Base-by-base conservation (phyloP, 2,888 invertebrate genomes). In the Matsumyia berberina region DNA sequence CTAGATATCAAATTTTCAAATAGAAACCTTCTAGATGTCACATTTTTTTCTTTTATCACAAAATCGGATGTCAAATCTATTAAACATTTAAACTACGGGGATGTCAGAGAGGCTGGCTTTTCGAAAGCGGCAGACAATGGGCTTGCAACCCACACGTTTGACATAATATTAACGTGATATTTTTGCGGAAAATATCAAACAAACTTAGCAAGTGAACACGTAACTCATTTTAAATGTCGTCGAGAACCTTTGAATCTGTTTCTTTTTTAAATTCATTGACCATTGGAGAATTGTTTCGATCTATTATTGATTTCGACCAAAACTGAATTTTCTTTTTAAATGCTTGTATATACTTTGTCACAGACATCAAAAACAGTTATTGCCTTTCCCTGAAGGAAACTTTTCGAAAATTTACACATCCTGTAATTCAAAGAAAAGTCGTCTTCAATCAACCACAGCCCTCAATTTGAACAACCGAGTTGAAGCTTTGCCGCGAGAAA, bases 331-430 rank as follows among this genome's bases (percentile, higher is more conserved):
- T n/a, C n/a, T n/a, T n/a, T n/a, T n/a, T n/a, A n/a, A n/a, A n/a
- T n/a, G n/a, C n/a, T n/a, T n/a, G n/a, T n/a, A n/a, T n/a, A n/a
- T n/a, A n/a, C n/a, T n/a, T n/a, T n/a, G n/a, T n/a, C n/a, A n/a
- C n/a, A n/a, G n/a, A n/a, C n/a, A n/a, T n/a, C n/a, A n/a, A n/a
- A n/a, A n/a, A 17, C 37, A n/a, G 5, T 35, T 19, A 58, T 39
- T 58, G 37, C n/a, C 39, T 58, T 51, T 51, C 29, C 29, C 31
- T 31, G 12, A 51, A 51, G 11, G 5, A 46, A 24, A 24, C 19
- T 58, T 39, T 24, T 58, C 11, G 39, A 58, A 58, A 24, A 58
- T 58, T n/a, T n/a, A n/a, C n/a, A n/a, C n/a, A n/a, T n/a, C n/a
- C n/a, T n/a, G n/a, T n/a, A n/a, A n/a, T n/a, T n/a, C n/a, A n/a